Conservation (phyloP, 2,888 invertebrate species). For the Frankliniella fusca region DNA sequence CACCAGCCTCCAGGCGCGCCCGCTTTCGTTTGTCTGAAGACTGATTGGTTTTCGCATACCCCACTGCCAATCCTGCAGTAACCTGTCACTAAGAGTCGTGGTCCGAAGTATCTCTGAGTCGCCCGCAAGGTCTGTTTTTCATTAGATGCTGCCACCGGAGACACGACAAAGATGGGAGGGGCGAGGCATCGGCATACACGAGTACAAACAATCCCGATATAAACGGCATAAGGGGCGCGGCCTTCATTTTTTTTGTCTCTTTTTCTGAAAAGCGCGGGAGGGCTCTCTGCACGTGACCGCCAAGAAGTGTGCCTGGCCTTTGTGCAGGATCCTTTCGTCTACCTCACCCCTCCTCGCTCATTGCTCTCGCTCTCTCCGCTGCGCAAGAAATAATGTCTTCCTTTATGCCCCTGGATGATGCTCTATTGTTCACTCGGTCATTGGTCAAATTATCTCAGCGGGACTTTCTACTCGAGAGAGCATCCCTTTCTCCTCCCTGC, state of each 20-base stretch:
- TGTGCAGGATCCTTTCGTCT: neutral
- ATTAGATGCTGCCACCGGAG: too few species aligned
- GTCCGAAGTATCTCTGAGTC: too few species aligned
- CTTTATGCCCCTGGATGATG: neutral
- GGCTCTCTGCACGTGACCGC: neutral
- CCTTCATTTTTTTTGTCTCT: neutral
- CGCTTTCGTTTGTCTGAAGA: too few species aligned
- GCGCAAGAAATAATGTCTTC: neutral
- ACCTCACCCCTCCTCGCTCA: neutral
- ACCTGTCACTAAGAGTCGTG: too few species aligned
- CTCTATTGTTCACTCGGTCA: neutral
- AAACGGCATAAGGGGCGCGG: constrained; percentile 4
- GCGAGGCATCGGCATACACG: neutral
- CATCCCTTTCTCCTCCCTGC: neutral
- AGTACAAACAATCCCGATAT: constrained; percentile 17
- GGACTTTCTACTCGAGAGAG: neutral
- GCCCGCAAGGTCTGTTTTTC: too few species aligned
- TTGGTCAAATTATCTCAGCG: constrained; percentile 23
- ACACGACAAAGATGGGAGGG: neutral
- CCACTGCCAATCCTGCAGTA: too few species aligned
- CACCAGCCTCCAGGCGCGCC: too few species aligned
- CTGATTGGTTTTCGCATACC: too few species aligned
- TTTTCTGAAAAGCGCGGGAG: constrained; percentile 1
- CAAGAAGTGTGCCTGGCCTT: constrained; percentile 7
- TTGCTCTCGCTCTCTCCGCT: neutral